These are phyloP conservation scores for Salminus brasiliensis DNA, from an alignment of 2,113 vertebrate species.

Conservation along the genomic window DNA sequence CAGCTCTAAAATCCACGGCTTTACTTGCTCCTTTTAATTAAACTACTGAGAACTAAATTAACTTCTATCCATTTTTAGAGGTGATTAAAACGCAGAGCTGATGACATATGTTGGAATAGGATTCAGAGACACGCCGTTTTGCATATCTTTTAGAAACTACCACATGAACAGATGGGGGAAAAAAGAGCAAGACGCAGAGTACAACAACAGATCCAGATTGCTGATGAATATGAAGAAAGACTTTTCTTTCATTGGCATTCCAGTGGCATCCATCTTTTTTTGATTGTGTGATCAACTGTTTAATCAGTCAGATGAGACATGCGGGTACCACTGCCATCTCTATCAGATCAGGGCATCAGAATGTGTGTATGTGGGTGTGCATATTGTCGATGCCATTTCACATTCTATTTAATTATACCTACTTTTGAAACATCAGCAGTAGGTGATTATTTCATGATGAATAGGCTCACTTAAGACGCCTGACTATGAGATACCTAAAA, in stretches of 20 bases:
- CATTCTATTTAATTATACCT: too few relatives aligned
- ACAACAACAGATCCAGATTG: slow-evolving; percentile 24
- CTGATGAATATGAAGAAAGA: slow-evolving; percentile 13
- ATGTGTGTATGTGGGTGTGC: background rate
- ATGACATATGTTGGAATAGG: slow-evolving; percentile 43
- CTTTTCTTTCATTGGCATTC: background rate
- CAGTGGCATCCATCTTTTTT: background rate
- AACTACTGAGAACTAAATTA: slow-evolving; percentile 56
- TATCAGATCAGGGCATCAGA: slow-evolving; percentile 24
- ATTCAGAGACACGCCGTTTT: background rate
- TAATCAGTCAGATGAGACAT: slow-evolving; percentile 23
- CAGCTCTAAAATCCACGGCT: slow-evolving; percentile 63
- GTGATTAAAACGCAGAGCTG: slow-evolving; percentile 44
- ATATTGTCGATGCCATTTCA: background rate
- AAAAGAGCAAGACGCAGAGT: background rate
- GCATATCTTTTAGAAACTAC: background rate
- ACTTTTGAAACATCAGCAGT: too few relatives aligned
- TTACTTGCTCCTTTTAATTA: slow-evolving; percentile 70
- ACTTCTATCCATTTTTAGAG: slow-evolving; percentile 45
- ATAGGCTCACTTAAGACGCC: too few relatives aligned
- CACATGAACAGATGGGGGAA: background rate
- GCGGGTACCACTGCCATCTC: slow-evolving; percentile 11
- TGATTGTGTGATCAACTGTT: background rate
- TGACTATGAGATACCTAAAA: too few relatives aligned
- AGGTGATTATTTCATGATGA: too few relatives aligned